Evolutionary conservation across 2,113 vertebrate genomes (phyloP).

Genomic region (Rhinopithecus roxellana): DNA sequence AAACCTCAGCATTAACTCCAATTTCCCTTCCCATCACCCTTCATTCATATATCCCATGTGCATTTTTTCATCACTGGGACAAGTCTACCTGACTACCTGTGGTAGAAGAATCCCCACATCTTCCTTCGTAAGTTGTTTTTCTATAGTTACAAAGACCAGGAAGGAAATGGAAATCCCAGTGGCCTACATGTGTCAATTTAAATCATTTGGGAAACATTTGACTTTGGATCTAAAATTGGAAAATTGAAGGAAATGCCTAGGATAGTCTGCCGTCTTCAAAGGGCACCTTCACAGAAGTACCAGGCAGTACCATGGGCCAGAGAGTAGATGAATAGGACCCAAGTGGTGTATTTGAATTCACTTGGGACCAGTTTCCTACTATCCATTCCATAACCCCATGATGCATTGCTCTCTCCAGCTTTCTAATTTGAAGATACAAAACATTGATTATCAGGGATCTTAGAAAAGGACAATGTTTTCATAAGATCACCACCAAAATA

Average conservation of each 20-base stretch:
- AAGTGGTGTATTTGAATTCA: background rate
- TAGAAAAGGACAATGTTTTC: background rate
- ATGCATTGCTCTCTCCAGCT: background rate
- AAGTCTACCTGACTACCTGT: background rate
- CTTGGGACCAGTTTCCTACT: background rate
- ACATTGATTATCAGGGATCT: background rate
- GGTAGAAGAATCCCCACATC: background rate
- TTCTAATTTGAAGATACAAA: background rate
- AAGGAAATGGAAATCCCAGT: background rate
- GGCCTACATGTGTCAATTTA: background rate
- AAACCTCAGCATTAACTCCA: background rate
- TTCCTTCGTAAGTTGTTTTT: background rate
- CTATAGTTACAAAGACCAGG: background rate
- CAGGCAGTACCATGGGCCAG: background rate
- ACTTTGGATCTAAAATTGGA: background rate
- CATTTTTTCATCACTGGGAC: background rate
- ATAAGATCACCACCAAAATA: background rate
- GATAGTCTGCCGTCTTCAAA: background rate
- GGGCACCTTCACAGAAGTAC: background rate
- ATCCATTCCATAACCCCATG: background rate
- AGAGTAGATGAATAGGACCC: too few relatives aligned
- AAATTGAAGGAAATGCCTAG: background rate
- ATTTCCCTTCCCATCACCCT: rapidly evolving
- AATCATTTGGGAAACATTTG: background rate
- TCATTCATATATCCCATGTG: rapidly evolving